Base-by-base conservation (phyloP, 2,888 invertebrate species). In the Chymomyza amoena region DNA sequence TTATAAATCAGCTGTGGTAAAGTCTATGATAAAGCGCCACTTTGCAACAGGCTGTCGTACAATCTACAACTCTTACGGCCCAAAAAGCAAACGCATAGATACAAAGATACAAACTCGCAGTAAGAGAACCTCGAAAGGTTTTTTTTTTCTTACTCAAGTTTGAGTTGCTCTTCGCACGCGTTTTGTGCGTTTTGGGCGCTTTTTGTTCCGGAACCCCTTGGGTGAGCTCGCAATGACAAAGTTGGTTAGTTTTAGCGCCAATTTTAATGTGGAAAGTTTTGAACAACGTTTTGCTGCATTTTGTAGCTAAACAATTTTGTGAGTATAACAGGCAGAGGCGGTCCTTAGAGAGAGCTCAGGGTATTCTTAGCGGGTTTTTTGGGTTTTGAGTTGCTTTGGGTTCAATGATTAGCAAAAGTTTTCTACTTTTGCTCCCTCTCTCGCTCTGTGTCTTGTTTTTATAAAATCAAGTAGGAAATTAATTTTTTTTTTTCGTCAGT, bases 211-310 rank as follows among this genome's bases (percentile, higher is more conserved):
- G 25, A 56, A 20, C 15, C 56, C 13, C 25, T 56, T 56, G 39
- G 39, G 39, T 61, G 18, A 10, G 15, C 39, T 61, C 16, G n/a
- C 39, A 15, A 28, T 77, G 73, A 70, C 78, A 80, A 87, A 83
- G 66, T 83, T 87, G 74, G 73, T 80, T 84, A 84, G 87, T 84
- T 83, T 87, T 81, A 81, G 80, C 82, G 82, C 76, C 87, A 87
- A 84, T 84, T 87, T 83, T 84, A 83, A 87, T 83, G 87, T 76
- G 72, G 54, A 87, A 83, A 84, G 72, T 83, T 81, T 82, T 68
- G 64, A 61, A 51, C 64, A 65, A 64, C 76, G 74, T 69, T 68
- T 62, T 69, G 73, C 72, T 64, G 64, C 70, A 50, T 72, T 82
- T 73, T 72, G 69, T 74, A 75, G 61, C 63, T 60, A 45, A 45